Percentiles rank a stretch among this genome's conserved stretches.
Conservation (phyloP, 2,888 invertebrate species). For the Saturnia japonica region DNA sequence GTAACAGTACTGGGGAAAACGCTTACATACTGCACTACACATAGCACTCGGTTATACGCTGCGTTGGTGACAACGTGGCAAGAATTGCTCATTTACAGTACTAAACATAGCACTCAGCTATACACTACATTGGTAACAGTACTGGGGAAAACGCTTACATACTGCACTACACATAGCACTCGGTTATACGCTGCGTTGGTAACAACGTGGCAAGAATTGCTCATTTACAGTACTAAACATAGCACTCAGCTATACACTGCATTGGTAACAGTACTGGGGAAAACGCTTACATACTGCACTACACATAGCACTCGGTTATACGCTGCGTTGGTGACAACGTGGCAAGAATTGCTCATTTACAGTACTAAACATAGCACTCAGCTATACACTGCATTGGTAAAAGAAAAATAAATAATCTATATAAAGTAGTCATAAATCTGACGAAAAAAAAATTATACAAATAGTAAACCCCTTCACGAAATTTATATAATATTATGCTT, state of each 20-base stretch:
- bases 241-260: not conserved
- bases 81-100: not conserved
- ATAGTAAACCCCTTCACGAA: no score
- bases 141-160: not conserved
- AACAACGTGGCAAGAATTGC: no score
- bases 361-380: not conserved
- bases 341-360: not conserved
- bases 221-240: not conserved
- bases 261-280: not conserved
- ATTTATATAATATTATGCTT: not conserved
- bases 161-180: not conserved
- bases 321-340: not conserved
- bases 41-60: not conserved
- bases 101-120: not conserved
- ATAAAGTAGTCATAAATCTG: not conserved
- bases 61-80: not conserved
- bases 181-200: no score
- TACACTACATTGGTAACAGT: not conserved
- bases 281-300: not conserved
- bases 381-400: not conserved
- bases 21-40: not conserved
- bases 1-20: not conserved
- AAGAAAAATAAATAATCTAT: not conserved
- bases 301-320: slow-evolving; percentile 4
- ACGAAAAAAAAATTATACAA: not conserved